Base-by-base conservation (phyloP, 2,113 vertebrate genomes). In the Solea senegalensis region DNA sequence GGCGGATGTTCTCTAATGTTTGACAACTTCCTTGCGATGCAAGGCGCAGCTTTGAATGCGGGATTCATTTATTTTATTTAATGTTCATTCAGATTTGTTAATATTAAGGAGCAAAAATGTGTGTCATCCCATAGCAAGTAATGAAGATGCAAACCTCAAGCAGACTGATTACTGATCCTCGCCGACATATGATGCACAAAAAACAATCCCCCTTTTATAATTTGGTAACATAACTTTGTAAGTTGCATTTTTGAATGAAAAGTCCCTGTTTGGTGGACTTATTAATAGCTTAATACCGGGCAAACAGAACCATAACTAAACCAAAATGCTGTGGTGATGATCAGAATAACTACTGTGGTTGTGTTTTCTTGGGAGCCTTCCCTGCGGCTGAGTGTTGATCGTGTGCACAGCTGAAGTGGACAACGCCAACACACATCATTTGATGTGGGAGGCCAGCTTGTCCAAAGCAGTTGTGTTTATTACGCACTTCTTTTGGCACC, bases 381-480 rank as follows among this genome's bases (percentile, higher is more conserved):
- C 0, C 65, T 11, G 44, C 62, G 52, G 66, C 84, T 57, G 73
- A 80, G 79, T 70, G 78, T 75, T 61, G 80, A 71, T 68, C 57
- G 21, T 63, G 76, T 68, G 81, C 87, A 75, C 79, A 87, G 88
- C 82, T 73, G 80, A 81, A 73, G 78, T 80, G 86, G 79, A 88
- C 84, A 71, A 66, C 44, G 88, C 90, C 93, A 93, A 91, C 92
- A 91, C 74, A 84, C 80, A 88, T 91, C 64, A 91, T 91, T 86
- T 90, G 86, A 89, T 89, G 89, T 86, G 90, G 90, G 88, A 77
- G 88, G 86, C 89, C 92, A 92, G 90, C 92, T 93, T 92, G 89
- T 91, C 86, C 87, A 88, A 85, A 87, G 88, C 84, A 89, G 82
- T 91, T 87, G 78, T 89, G 90, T 93, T 94, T 92, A 93, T 93